These are phyloP conservation scores for Rhineura floridana DNA, from an alignment of 2,113 vertebrate species.

Conservation along the genomic window DNA sequence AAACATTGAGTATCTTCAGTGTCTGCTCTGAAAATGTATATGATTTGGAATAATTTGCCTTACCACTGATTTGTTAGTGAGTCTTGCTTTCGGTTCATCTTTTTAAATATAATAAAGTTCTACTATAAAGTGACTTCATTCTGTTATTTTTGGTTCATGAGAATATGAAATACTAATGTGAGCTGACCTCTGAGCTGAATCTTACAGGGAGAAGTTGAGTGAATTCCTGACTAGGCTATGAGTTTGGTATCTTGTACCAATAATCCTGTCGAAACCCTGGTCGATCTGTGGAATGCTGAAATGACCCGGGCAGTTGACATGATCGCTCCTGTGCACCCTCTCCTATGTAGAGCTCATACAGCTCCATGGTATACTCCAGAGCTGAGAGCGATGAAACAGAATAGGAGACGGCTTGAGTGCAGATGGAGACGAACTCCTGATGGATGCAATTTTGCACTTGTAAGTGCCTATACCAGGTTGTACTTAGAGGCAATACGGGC, in stretches of 20 bases:
- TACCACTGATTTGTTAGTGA: not conserved
- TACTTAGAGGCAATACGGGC: no score
- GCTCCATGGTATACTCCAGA: no score
- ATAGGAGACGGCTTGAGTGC: no score
- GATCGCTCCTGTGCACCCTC: no score
- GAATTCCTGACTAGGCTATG: slow-evolving; percentile 54
- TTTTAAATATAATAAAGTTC: not conserved
- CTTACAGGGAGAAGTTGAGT: slow-evolving; percentile 90
- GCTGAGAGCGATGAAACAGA: no score
- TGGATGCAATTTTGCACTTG: no score
- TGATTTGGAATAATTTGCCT: not conserved
- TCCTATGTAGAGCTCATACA: no score
- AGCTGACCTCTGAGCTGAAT: slow-evolving; percentile 17
- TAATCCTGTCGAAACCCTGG: no score
- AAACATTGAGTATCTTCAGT: not conserved
- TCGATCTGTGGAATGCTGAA: no score
- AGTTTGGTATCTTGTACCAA: not conserved
- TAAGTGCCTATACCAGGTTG: no score
- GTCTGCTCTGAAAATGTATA: not conserved
- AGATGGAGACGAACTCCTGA: no score
- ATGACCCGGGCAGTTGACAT: no score
- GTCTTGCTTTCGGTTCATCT: not conserved
- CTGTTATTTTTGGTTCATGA: not conserved
- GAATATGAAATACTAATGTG: not conserved
- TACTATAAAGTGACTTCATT: not conserved